Conservation (phyloP, 2,888 invertebrate genomes). For the Pyralis farinalis region DNA sequence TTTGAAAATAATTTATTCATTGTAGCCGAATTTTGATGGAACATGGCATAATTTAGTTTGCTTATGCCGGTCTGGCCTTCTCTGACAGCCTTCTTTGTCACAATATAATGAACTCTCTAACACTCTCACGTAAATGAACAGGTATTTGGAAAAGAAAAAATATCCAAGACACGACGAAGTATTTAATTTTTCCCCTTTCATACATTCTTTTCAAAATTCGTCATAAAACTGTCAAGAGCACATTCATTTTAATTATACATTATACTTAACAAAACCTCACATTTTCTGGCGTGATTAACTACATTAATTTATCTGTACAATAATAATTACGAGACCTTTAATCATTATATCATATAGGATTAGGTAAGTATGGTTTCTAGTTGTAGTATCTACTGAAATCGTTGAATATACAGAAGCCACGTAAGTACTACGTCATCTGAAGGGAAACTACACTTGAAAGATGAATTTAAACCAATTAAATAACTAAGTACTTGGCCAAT, state of each 20-base stretch:
- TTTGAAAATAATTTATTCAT: too few species aligned
- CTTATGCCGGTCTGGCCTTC: too few species aligned
- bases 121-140: too few species aligned
- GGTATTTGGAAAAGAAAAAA: constrained; percentile 50
- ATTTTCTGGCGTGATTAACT: constrained; percentile 75
- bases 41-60: too few species aligned
- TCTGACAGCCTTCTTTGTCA: too few species aligned
- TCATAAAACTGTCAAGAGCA: constrained; percentile 79
- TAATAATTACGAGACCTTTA: constrained; percentile 78
- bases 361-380: constrained; percentile 62
- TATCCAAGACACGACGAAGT: constrained; percentile 77
- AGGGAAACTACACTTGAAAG: constrained; percentile 33
- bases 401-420: constrained; percentile 43
- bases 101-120: too few species aligned
- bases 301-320: constrained; percentile 79
- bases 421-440: constrained; percentile 32
- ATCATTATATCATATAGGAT: constrained; percentile 67
- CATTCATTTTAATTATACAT: constrained; percentile 76
- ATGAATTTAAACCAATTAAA: constrained; percentile 12
- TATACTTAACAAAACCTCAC: constrained; percentile 78
- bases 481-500: constrained; percentile 46
- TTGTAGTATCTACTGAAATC: constrained; percentile 57
- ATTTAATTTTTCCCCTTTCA: constrained; percentile 78
- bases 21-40: too few species aligned
- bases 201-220: constrained; percentile 81